Evolutionary conservation across 2,113 vertebrate genomes (phyloP), one percentile per base, ranked within the genome.

Genomic region (Phycodurus eques): DNA sequence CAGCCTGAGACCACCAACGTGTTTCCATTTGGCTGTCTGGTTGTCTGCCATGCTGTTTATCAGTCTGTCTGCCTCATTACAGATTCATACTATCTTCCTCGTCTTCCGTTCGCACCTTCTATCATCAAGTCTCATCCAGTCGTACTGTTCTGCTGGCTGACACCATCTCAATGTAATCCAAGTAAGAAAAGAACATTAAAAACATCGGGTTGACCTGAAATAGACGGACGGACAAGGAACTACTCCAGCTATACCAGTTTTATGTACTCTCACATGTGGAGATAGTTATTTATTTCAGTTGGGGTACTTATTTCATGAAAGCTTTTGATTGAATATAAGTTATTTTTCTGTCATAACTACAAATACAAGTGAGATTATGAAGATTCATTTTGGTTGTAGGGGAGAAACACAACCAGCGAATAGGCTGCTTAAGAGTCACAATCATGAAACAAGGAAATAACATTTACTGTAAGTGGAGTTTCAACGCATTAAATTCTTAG

Each of bases 1-100:
- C 72, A 81, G 88, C 90, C 89, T 75, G 72, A 82, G 88, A 91
- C 89, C 88, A 88, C 87, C 85, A 42, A 69, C 64, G 72, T 82
- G 84, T 88, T 89, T 90, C 87, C 87, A 88, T 74, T 88, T 46
- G 56, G 80, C 78, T 11, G 73, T 80, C 78, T 83, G 68, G 73
- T 73, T 65, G 75, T 75, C 80, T 64, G 78, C 74, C 75, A 57
- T 70, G 61, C 70, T 68, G 69, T 81, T 66, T 77, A 53, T 79
- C 67, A 71, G 77, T 56, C 70, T 76, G 57, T 74, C 66, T 77
- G 68, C 19, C 73, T 63, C 49, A 51, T 68, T 82, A 44, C 72
- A 77, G 80, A 80, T 85, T 71, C 74, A 83, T 67, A 49, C 71
- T 71, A 71, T 83, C 77, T 54, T 69, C 61, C 72, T 62, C 59